Percentiles rank a stretch among this genome's conserved stretches.
Conservation (phyloP, 1,140 invertebrate species). For the Lasioglossum albipes region DNA sequence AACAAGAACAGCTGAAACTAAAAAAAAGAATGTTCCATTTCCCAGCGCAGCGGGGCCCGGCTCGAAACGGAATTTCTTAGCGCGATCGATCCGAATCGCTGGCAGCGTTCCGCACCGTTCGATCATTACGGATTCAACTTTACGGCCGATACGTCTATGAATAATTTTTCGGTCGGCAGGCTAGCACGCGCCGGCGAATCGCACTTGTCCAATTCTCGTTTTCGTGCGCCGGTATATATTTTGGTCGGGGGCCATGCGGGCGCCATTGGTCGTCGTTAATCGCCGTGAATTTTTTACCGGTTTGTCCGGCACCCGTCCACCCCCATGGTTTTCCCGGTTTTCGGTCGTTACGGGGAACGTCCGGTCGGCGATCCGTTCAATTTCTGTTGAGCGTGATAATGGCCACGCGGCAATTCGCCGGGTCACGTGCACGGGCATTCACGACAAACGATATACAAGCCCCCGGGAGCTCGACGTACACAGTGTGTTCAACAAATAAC, state of each 20-base stretch:
- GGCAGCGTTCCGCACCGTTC: neutral
- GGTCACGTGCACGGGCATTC: neutral
- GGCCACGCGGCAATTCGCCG: neutral
- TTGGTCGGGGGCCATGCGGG: neutral
- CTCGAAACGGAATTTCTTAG: neutral
- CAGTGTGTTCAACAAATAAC: no score
- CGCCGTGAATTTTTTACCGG: neutral
- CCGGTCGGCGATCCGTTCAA: conserved; percentile 21
- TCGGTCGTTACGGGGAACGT: conserved; percentile 19
- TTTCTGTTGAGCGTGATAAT: conserved; percentile 31
- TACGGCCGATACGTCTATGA: conserved; percentile 19
- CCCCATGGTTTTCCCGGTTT: neutral
- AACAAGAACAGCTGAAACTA: no score
- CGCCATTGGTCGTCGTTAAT: neutral
- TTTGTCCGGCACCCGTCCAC: neutral
- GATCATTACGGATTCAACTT: conserved; percentile 35
- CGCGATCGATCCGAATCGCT: neutral
- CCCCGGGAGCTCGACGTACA: no score
- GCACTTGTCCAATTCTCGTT: neutral
- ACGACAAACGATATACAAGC: conserved; percentile 16
- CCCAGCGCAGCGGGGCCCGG: no score
- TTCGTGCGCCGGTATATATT: neutral
- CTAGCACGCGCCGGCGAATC: conserved; percentile 19
- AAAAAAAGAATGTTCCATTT: no score
- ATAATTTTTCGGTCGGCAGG: conserved; percentile 20